Conservation (phyloP, 2,797 vertebrate genomes). For the Psittacula echo region DNA sequence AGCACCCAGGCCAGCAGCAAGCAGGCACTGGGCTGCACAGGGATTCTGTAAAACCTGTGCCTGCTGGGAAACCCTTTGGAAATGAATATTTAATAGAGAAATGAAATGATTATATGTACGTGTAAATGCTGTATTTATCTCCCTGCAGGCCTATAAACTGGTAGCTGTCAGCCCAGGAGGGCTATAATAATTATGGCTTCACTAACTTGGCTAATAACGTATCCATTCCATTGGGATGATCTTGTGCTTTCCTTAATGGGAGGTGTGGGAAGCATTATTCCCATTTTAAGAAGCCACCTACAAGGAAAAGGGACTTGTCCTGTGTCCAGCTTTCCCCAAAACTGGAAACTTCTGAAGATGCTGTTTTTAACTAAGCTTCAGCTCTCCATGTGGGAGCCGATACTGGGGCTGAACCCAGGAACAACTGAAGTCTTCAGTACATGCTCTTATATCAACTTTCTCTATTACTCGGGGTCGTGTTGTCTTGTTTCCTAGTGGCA, state of each 20-base stretch:
- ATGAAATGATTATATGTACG: neutral
- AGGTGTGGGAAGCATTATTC: neutral
- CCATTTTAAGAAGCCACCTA: neutral
- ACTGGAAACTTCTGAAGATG: neutral
- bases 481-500: neutral
- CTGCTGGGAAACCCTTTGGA: neutral
- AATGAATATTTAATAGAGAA: conserved; percentile 49
- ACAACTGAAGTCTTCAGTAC: neutral
- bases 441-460: neutral
- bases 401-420: neutral
- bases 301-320: neutral
- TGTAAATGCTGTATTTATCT: conserved; percentile 48
- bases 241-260: neutral
- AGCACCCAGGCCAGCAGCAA: accelerated
- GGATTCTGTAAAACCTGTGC: neutral
- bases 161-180: conserved; percentile 28
- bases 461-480: accelerated
- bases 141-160: conserved; percentile 6
- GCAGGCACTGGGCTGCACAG: neutral
- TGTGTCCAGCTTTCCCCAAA: neutral
- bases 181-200: neutral
- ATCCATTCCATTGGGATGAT: neutral
- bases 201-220: conserved; percentile 9
- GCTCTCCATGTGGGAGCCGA: neutral
- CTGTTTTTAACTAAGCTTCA: neutral